Conservation (phyloP, 2,888 invertebrate species). For the Petrophora chlorosata region DNA sequence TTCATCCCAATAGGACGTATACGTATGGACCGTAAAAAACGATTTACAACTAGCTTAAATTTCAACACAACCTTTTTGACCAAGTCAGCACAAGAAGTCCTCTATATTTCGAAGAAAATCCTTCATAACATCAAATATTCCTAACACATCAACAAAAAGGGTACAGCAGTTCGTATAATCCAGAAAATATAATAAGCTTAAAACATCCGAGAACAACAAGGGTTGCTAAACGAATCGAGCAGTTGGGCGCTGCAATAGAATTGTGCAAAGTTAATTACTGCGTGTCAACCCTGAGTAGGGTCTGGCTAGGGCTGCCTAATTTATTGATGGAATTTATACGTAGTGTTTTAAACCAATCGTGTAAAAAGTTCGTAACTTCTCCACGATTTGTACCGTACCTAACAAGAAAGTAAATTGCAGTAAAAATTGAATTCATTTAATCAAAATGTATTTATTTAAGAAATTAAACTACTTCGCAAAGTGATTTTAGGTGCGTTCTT, state of each 20-base stretch:
- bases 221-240: conserved; percentile 57
- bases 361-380: not conserved
- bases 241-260: conserved; percentile 62
- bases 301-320: conserved; percentile 31
- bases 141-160: conserved; percentile 26
- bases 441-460: too few species aligned
- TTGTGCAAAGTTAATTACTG: conserved; percentile 72
- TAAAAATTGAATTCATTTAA: too few species aligned
- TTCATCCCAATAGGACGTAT: too few species aligned
- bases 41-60: too few species aligned
- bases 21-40: too few species aligned
- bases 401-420: too few species aligned
- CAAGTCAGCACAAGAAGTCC: conserved; percentile 6
- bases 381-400: too few species aligned
- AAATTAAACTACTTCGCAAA: too few species aligned
- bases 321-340: conserved; percentile 23
- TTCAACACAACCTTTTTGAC: too few species aligned
- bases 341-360: conserved; percentile 1
- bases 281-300: conserved; percentile 64
- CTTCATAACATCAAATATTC: conserved; percentile 25
- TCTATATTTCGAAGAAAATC: conserved; percentile 4
- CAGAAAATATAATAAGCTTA: conserved; percentile 30
- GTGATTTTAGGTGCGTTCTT: too few species aligned
- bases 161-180: conserved; percentile 29
- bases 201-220: conserved; percentile 32